Base-by-base conservation (phyloP, 2,113 vertebrate species). In the mouse (Mus musculus) region DNA sequence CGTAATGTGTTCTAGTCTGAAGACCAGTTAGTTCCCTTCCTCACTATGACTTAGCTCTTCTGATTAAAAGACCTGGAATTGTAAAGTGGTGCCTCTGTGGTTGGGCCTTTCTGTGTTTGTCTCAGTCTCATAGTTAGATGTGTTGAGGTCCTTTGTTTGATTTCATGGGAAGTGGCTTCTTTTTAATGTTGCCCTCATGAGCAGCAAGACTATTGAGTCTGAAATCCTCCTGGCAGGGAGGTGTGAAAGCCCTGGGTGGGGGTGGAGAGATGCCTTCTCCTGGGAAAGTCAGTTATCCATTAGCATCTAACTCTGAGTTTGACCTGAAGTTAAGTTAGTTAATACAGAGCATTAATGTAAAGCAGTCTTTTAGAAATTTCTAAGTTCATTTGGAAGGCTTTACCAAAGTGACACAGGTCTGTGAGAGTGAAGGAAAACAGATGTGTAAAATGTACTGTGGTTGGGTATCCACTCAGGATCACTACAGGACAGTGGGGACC, bases 11-110 rank as follows among this genome's bases (percentile, higher is more conserved):
- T 88, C 61, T 73, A n/a, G 72, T 26, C 39, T 81, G 90, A 94
- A 61, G 75, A 28, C 86, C 88, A 96, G 17, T 26, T 95, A 80
- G 75, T 84, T 28, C 28, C 42, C 73, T 5, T 96, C 52, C 90
- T 96, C 36, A 46, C 75, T 89, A 28, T 95, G 88, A 94, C 86
- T 96, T 88, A 88, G 91, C 61, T 88, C 46, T 91, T 26, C 36
- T 67, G 81, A 24, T 61, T 61, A 89, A 89, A 96, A 76, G 77
- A 89, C 63, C 54, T 88, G 88, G 80, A 85, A 91, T 33, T 80
- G 22, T 67, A 91, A 81, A 8, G 54, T 85, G 49, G 39, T 91
- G 10, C 73, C 81, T 90, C 72, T 89, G 14, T 86, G 80, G 42
- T 65, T 88, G 71, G 65, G 46, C 52, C 84, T 96, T 92, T 91